These are phyloP conservation scores for Acronicta aceris DNA, from an alignment of 2,888 invertebrate genomes.

Conservation along the genomic window DNA sequence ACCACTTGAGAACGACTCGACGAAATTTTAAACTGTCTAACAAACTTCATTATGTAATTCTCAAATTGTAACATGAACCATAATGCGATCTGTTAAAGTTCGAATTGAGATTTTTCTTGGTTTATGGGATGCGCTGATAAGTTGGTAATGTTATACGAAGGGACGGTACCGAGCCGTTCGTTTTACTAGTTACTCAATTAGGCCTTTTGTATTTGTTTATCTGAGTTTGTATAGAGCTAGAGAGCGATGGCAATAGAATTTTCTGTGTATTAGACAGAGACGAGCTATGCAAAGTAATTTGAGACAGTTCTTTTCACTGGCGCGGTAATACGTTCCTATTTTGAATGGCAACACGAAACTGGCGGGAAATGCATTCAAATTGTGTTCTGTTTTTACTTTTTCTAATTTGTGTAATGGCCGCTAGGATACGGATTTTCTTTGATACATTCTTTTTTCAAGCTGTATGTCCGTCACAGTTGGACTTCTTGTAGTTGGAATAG, in stretches of 20 bases:
- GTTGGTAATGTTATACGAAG: slow-evolving; percentile 75
- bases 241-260: slow-evolving; percentile 66
- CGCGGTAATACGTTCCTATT: slow-evolving; percentile 87
- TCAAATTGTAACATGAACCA: slow-evolving; percentile 21
- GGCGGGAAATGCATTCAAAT: slow-evolving; percentile 87
- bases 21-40: slow-evolving; percentile 79
- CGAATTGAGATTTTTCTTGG: slow-evolving; percentile 45
- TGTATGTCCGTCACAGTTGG: slow-evolving; percentile 14
- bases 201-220: slow-evolving; percentile 90
- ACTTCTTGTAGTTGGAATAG: not conserved
- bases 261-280: slow-evolving; percentile 62
- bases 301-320: slow-evolving; percentile 89
- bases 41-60: slow-evolving; percentile 45
- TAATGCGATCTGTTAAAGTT: slow-evolving; percentile 51
- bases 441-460: slow-evolving; percentile 65
- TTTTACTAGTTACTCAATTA: slow-evolving; percentile 90
- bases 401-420: slow-evolving; percentile 84
- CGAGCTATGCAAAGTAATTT: slow-evolving; percentile 82
- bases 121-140: slow-evolving; percentile 49
- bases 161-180: slow-evolving; percentile 86
- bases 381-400: slow-evolving; percentile 74
- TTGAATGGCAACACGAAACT: slow-evolving; percentile 87
- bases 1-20: slow-evolving; percentile 85
- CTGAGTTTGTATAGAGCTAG: slow-evolving; percentile 86
- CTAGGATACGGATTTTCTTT: slow-evolving; percentile 78